Evolutionary conservation across 2,797 vertebrate species (phyloP), one percentile per base, ranked within the genome.

Genomic region (Leuciscus waleckii): DNA sequence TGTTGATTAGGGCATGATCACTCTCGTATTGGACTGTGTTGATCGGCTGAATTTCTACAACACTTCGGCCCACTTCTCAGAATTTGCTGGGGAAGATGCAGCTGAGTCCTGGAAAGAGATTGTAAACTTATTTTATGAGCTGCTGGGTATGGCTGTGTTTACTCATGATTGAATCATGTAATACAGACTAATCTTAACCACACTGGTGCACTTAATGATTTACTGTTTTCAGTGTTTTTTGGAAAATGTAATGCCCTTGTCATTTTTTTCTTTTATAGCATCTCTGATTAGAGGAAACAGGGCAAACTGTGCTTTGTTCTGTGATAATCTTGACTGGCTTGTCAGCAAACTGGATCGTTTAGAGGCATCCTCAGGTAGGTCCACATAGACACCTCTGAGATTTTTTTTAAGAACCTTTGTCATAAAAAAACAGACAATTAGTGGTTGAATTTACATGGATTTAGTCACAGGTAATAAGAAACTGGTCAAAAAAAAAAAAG

Each of bases 61-160:
- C 93, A 98, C 97, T 0, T 97, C 97, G 0, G 97, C 97, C 7
- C 97, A 98, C 91, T 98, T 98, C 89, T 96, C 97, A 0, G 97
- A 98, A 89, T 97, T 96, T 75, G 97, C 97, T 0, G 97, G 97
- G 2, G 97, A 98, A 71, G 97, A 98, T 88, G 97, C 97, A 6
- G 96, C 96, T 0, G 97, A 98, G 79, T 97, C 97, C 14, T 98
- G 97, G 97, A 98, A 97, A 92, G 97, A 98, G 90, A 98, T 98
- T 49, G 97, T 98, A 5, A 98, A 98, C 90, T 89, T 98, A 86
- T 93, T 98, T 11, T 98, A 98, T 77, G 97, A 98, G 85, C 91
- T 98, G 58, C 93, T 98, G 26, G 97, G 97, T 98, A 94, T n/a
- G 92, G 19, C 35, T 32, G 7, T 35, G 7, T 73, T 63, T 37